Evolutionary conservation across 2,888 invertebrate genomes (phyloP), one percentile per base, ranked within the genome.

Genomic region (Neoaliturus tenellus): DNA sequence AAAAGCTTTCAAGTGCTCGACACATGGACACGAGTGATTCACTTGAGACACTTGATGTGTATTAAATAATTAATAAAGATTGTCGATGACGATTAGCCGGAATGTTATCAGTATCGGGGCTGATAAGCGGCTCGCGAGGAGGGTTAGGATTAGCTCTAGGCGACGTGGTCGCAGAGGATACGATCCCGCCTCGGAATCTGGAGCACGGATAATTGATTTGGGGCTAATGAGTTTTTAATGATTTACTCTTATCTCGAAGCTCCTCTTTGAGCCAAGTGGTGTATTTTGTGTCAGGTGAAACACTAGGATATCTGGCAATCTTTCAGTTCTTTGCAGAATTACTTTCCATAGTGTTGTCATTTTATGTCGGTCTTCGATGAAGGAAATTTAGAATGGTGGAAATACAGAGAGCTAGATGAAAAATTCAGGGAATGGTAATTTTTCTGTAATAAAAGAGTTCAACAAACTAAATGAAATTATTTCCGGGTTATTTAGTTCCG

Each of bases 21-120:
- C n/a, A n/a, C n/a, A n/a, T n/a, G n/a, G n/a, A n/a, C n/a, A 51
- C 51, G 23, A 17, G 23, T 51, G 51, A 51, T 4, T 51, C 51
- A 51, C 23, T 51, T 23, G 20, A 3, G 51, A 20, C 51, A 23
- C 51, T 51, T 51, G 51, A 51, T 62, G 5, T 28, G 62, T 62
- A 25, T 8, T 62, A 28, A 62, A 28, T 62, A 62, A 62, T 62
- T 62, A 62, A 62, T 62, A 62, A 62, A 51, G 51, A 51, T 51
- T 28, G 62, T 62, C 62, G 5, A 8, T 62, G 28, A 12, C 28
- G 31, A 62, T 51, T 62, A 62, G 14, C 62, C 51, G 51, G n/a
- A 23, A 20, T 51, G 44, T 55, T 62, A 62, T 62, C 28, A 62
- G 28, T 14, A 14, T 12, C 28, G 20, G 1, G 20, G 1, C 14